Evolutionary conservation across 2,888 invertebrate genomes (phyloP), one percentile per base, ranked within the genome.

Genomic region (Pyralis farinalis): DNA sequence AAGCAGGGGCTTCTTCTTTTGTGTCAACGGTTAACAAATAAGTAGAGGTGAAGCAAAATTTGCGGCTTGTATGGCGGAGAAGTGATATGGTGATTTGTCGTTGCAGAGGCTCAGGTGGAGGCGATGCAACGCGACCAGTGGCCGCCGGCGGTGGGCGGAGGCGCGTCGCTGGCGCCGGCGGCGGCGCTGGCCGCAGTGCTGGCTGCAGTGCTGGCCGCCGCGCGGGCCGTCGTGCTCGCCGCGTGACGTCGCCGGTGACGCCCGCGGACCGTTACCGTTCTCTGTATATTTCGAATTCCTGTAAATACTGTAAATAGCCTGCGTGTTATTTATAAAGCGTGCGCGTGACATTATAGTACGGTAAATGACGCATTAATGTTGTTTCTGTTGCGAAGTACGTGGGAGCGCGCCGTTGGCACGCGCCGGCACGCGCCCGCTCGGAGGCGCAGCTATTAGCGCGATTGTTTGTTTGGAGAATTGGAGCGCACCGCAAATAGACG

Each of bases 111-210:
- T 60, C 86, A 81, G 46, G 82, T 87, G 58, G 93, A 93, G 67
- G 91, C 92, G 44, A 93, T 93, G 93, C 93, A 93, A 73, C 90
- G 92, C 50, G 93, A 93, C 72, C 65, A 80, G 58, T 67, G 75
- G 12, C 56, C 49, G 39, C 40, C 22, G 34, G 29, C 43, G 9
- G 46, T 40, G 47, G 42, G 35, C 37, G 38, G 44, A 27, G 37
- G 35, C 37, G 44, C 28, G 36, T 40, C 33, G 35, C 32, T 36
- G 20, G 36, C 47, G 46, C 29, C 32, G 36, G 12, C 43, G 16
- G 33, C 40, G 34, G 27, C 35, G 34, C 37, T 9, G 28, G 9
- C 39, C 12, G 1, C n/a, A n/a, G n/a, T n/a, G 1, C 31, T 34
- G 10, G 7, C 30, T 36, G 1, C 34, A 28, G 28, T 22, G 34